phyloP scores from a whole-genome alignment of 1,140 invertebrate genomes.

The Lutraria rhynchaena region DNA sequence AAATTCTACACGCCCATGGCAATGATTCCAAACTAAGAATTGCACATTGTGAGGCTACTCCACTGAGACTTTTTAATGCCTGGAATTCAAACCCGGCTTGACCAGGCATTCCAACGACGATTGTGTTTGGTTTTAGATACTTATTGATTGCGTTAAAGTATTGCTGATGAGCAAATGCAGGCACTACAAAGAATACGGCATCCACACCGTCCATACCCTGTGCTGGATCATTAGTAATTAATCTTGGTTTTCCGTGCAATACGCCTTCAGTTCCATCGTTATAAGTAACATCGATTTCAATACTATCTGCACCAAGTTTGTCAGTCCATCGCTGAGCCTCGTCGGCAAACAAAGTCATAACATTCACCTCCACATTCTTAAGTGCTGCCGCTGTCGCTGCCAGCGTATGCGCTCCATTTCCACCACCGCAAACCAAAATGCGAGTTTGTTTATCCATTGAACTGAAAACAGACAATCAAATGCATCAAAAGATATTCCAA shows the following conservation, averaged over 20 bases:
- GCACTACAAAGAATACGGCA: conserved; percentile 69
- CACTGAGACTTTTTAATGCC: conserved; percentile 62
- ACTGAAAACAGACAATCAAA: conserved; percentile 24
- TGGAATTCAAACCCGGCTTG: conserved; percentile 75
- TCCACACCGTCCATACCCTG: conserved; percentile 64
- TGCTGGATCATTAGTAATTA: conserved; percentile 69
- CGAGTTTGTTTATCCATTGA: conserved; percentile 36
- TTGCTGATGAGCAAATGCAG: conserved; percentile 69
- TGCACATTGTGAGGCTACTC: conserved; percentile 44
- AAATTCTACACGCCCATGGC: conserved; percentile 71
- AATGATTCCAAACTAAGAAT: conserved; percentile 69
- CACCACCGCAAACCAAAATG: conserved; percentile 71
- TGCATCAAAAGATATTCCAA: no score
- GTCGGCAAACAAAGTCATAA: conserved; percentile 72
- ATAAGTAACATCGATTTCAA: conserved; percentile 64
- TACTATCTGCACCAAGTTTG: conserved; percentile 59
- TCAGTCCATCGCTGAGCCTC: conserved; percentile 74
- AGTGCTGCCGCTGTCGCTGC: conserved; percentile 71
- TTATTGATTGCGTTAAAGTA: conserved; percentile 73
- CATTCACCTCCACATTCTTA: conserved; percentile 66
- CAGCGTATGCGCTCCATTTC: conserved; percentile 72
- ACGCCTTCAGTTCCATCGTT: conserved; percentile 58
- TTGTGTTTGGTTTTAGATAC: conserved; percentile 63
- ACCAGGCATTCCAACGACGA: conserved; percentile 72
- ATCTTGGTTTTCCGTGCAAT: conserved; percentile 61